Evolutionary conservation across 2,113 vertebrate species (phyloP).

Genomic region (Oryzias javanicus): DNA sequence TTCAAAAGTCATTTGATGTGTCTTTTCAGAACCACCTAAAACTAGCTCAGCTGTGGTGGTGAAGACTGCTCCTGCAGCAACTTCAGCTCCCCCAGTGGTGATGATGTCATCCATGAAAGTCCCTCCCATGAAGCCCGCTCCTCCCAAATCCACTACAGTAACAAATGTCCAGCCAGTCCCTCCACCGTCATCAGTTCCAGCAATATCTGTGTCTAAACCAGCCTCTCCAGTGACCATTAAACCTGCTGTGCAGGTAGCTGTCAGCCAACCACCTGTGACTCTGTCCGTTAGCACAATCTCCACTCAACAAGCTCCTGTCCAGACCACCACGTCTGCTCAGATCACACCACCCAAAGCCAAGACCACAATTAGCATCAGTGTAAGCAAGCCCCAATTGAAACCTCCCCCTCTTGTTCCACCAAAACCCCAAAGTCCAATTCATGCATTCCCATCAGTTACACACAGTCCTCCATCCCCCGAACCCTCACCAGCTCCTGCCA

Average conservation of each 20-base stretch:
- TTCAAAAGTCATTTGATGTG: not conserved
- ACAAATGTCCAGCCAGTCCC: conserved; percentile 34
- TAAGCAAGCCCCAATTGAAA: conserved; percentile 61
- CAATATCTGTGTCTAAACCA: conserved; percentile 43
- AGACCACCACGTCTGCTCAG: conserved; percentile 22
- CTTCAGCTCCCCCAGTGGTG: conserved; percentile 63
- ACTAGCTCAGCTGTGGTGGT: conserved; percentile 74
- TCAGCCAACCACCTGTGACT: conserved; percentile 4
- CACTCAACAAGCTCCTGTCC: conserved; percentile 10
- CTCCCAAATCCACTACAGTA: conserved; percentile 57
- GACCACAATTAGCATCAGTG: conserved; percentile 74
- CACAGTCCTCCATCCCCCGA: conserved; percentile 52
- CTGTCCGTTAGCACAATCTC: conserved; percentile 11
- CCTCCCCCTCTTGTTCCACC: conserved; percentile 71
- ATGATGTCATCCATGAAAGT: conserved; percentile 76
- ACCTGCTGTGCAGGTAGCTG: conserved; percentile 16
- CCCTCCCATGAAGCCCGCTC: conserved; percentile 68
- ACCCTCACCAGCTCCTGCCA: conserved; percentile 50
- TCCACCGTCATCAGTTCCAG: conserved; percentile 44
- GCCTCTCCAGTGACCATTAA: conserved; percentile 44
- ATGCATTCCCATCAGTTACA: conserved; percentile 27
- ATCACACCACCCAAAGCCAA: conserved; percentile 67
- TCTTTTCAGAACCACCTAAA: conserved; percentile 70
- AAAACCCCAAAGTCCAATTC: conserved; percentile 74
- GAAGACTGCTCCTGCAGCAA: conserved; percentile 68